These are phyloP conservation scores for Spodoptera exigua DNA, from an alignment of 2,888 invertebrate species.

Conservation along the genomic window DNA sequence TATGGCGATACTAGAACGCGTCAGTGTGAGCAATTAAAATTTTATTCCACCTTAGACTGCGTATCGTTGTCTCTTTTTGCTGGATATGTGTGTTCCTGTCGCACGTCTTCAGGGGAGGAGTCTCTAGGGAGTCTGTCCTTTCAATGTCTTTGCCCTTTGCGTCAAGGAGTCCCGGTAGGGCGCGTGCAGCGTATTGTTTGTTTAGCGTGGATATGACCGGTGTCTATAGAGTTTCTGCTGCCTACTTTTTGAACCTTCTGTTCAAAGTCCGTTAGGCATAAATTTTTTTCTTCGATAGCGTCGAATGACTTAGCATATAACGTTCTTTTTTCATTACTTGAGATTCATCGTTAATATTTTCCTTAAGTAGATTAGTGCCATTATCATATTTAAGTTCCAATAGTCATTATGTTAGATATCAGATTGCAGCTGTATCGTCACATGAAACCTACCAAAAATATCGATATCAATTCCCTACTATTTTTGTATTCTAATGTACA, in stretches of 20 bases:
- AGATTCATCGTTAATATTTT: no score
- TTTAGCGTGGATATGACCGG: slow-evolving; percentile 72
- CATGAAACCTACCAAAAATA: no score
- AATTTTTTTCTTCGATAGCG: no score
- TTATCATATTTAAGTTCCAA: no score
- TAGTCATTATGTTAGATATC: no score
- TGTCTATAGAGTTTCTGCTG: slow-evolving; percentile 61
- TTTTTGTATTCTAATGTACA: no score
- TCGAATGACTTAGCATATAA: no score
- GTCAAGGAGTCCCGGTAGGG: slow-evolving; percentile 86
- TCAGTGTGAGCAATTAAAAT: slow-evolving; percentile 89
- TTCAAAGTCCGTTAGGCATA: no score
- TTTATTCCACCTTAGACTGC: slow-evolving; percentile 88
- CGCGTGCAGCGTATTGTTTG: slow-evolving; percentile 75
- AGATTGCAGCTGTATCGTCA: no score
- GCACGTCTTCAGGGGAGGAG: slow-evolving; percentile 87
- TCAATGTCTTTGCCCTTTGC: slow-evolving; percentile 90
- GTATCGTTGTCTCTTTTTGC: slow-evolving; percentile 70
- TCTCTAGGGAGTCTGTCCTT: slow-evolving; percentile 91
- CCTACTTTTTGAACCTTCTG: slow-evolving; percentile 20
- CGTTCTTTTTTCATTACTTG: no score
- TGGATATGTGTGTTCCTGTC: slow-evolving; percentile 77
- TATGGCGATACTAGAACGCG: slow-evolving; percentile 67
- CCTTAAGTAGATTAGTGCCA: no score
- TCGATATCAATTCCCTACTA: no score